These are phyloP conservation scores for Cecidostiba fungosa DNA, from an alignment of 2,888 invertebrate genomes.

Conservation along the genomic window DNA sequence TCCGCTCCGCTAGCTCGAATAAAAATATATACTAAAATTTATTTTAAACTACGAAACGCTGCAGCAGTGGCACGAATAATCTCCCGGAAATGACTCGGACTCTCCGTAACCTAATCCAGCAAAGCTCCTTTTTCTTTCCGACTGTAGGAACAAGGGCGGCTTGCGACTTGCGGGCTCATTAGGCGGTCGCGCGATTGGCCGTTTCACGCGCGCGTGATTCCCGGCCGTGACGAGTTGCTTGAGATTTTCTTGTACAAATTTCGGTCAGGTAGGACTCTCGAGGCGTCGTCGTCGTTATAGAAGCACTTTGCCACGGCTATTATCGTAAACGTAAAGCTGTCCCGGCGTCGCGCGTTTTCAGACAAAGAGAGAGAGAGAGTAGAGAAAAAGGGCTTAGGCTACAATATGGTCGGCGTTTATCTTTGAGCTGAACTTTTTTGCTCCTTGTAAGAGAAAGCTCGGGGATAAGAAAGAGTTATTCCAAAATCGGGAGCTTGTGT, in stretches of 20 bases:
- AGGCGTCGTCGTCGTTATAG: constrained; percentile 2
- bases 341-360: constrained; percentile 30
- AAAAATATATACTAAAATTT: background rate
- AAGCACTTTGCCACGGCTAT: constrained; percentile 29
- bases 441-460: background rate
- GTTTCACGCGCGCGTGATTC: constrained; percentile 60
- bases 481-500: background rate
- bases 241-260: constrained; percentile 47
- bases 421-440: constrained; percentile 3
- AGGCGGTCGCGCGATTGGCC: constrained; percentile 54
- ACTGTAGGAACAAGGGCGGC: background rate
- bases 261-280: background rate
- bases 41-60: no score
- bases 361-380: background rate
- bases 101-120: background rate
- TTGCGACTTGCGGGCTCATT: constrained; percentile 55
- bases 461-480: constrained; percentile 7
- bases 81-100: background rate
- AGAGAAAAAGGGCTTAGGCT: constrained; percentile 18
- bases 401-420: constrained; percentile 41
- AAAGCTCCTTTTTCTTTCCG: constrained; percentile 12
- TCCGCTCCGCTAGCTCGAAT: constrained; percentile 15
- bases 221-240: background rate
- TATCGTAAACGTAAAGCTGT: constrained; percentile 51
- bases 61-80: no score